These are phyloP conservation scores for Chloropsis cyanopogon DNA, from an alignment of 2,113 vertebrate genomes.

Conservation along the genomic window DNA sequence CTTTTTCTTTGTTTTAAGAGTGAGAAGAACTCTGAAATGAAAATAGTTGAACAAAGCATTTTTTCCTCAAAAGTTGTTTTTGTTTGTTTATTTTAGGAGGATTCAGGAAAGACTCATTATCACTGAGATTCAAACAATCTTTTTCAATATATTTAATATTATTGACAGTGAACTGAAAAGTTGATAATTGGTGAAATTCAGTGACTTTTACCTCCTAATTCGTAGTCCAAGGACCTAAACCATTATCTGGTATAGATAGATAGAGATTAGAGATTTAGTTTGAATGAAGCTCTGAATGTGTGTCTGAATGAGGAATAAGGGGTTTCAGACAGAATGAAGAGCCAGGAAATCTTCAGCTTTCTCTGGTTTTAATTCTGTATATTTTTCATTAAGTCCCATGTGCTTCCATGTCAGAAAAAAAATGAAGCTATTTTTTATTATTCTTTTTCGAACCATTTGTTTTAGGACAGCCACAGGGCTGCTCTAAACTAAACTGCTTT, in stretches of 20 bases:
- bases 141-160: background rate
- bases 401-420: background rate
- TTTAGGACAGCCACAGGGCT: background rate
- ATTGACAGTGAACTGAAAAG: background rate
- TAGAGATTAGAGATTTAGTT: background rate
- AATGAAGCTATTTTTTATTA: background rate
- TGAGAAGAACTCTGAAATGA: background rate
- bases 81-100: background rate
- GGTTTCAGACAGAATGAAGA: background rate
- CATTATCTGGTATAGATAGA: no score
- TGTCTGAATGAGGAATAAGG: background rate
- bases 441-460: background rate
- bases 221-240: background rate
- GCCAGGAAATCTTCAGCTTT: background rate
- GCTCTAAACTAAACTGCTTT: slow-evolving; percentile 23
- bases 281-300: background rate
- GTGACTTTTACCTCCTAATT: background rate
- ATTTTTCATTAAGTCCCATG: background rate
- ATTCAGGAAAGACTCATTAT: background rate
- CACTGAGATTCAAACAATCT: background rate
- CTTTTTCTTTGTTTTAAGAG: background rate
- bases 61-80: background rate
- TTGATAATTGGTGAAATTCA: background rate
- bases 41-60: background rate
- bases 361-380: slow-evolving; percentile 6